Evolutionary conservation across 2,888 invertebrate genomes (phyloP).

Genomic region (Caenorhabditis sinica): DNA sequence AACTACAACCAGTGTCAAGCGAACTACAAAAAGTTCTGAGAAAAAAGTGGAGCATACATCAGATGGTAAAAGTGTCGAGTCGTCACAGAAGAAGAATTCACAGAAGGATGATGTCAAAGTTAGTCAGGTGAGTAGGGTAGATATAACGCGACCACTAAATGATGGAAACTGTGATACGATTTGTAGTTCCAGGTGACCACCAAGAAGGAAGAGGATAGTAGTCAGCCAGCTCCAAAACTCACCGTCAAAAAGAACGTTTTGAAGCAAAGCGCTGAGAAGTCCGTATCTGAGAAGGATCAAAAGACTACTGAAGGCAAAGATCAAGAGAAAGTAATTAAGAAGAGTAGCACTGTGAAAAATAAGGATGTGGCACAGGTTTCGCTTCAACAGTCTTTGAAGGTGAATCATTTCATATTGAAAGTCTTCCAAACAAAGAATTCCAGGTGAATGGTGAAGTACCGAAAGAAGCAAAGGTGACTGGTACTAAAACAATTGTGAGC

Average conservation of each 20-base stretch:
- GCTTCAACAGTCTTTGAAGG: slow-evolving; percentile 59
- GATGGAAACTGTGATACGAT: neutral
- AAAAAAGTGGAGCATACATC: slow-evolving; percentile 66
- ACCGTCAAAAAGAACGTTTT: slow-evolving; percentile 69
- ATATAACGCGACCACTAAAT: neutral
- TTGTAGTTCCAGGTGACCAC: slow-evolving; percentile 60
- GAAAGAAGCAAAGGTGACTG: slow-evolving; percentile 57
- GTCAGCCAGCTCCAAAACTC: slow-evolving; percentile 58
- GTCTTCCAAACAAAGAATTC: neutral
- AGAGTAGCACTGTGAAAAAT: slow-evolving; percentile 59
- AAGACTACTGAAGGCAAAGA: slow-evolving; percentile 56
- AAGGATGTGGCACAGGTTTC: slow-evolving; percentile 54
- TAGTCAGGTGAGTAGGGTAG: slow-evolving; percentile 65
- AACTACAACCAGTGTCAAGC: slow-evolving; percentile 68
- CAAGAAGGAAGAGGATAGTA: slow-evolving; percentile 69
- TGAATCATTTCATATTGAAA: neutral
- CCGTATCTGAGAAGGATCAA: slow-evolving; percentile 67
- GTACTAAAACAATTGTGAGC: slow-evolving; percentile 45
- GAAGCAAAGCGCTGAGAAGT: slow-evolving; percentile 66
- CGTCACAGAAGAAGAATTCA: slow-evolving; percentile 64
- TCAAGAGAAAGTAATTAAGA: slow-evolving; percentile 55
- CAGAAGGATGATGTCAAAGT: slow-evolving; percentile 68
- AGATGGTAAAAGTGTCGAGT: slow-evolving; percentile 68
- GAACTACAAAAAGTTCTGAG: slow-evolving; percentile 62
- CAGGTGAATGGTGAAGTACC: slow-evolving; percentile 64